These are phyloP conservation scores for Lerista edwardsae DNA, from an alignment of 2,797 vertebrate genomes.

Conservation along the genomic window DNA sequence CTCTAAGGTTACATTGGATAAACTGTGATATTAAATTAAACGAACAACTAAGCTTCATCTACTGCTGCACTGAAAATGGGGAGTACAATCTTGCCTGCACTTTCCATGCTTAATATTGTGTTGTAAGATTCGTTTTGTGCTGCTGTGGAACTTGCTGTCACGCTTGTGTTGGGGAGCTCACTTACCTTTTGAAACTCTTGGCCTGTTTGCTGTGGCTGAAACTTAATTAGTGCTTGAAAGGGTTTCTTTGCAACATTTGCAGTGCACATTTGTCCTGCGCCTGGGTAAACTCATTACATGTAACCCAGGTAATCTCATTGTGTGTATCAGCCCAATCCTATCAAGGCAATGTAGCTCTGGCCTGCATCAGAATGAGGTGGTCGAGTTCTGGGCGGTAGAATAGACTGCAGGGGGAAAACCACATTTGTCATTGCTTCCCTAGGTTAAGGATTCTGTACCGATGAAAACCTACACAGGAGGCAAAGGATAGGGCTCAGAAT, in stretches of 20 bases:
- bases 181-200: not conserved
- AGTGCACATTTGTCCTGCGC: not conserved
- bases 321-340: not conserved
- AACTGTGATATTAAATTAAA: not conserved
- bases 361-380: not conserved
- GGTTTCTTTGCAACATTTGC: not conserved
- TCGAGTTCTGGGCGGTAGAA: not conserved
- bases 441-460: not conserved
- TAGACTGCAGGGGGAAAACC: too few relatives aligned
- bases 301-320: not conserved
- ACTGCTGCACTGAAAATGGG: constrained; percentile 35
- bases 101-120: not conserved
- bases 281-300: not conserved
- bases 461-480: not conserved
- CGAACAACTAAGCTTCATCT: not conserved
- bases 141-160: constrained; percentile 26
- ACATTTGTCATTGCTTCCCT: not conserved
- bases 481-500: too few relatives aligned
- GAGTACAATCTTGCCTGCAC: not conserved
- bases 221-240: not conserved
- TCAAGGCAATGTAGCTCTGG: not conserved
- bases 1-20: not conserved
- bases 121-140: constrained; percentile 59
- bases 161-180: not conserved
- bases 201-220: not conserved